A percentile compares a stretch with the other conserved stretches of the same genome.
These are phyloP conservation scores for Aramus guarauna DNA, from an alignment of 2,113 vertebrate species.

Conservation along the genomic window DNA sequence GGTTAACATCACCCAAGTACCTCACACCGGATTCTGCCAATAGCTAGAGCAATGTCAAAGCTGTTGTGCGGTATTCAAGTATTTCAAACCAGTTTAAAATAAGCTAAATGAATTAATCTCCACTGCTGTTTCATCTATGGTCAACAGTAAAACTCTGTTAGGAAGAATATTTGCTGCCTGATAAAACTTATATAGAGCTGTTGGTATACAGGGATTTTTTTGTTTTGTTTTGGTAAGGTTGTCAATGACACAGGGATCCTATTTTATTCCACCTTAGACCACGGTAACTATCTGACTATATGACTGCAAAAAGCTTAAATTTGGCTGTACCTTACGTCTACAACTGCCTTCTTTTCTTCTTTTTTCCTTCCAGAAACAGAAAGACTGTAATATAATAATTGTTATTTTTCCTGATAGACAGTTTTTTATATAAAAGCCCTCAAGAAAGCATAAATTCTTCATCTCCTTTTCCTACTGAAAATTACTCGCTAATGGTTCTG, in stretches of 20 bases:
- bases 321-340: background rate
- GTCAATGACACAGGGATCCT: background rate
- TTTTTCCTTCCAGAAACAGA: background rate
- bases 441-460: background rate
- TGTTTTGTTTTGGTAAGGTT: background rate
- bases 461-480: background rate
- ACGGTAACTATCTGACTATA: background rate
- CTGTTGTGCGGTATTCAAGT: background rate
- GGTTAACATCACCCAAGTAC: background rate
- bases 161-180: background rate
- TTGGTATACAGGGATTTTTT: background rate
- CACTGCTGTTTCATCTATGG: background rate
- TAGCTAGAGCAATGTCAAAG: background rate
- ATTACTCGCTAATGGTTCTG: background rate
- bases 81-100: background rate
- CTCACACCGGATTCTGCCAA: background rate
- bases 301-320: background rate
- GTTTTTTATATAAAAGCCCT: background rate
- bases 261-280: background rate
- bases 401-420: background rate
- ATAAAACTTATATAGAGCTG: background rate
- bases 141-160: background rate
- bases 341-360: background rate
- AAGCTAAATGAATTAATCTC: background rate
- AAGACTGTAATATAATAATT: background rate